Evolutionary conservation across 2,888 invertebrate genomes (phyloP).

Genomic region (Stenurella melanura): DNA sequence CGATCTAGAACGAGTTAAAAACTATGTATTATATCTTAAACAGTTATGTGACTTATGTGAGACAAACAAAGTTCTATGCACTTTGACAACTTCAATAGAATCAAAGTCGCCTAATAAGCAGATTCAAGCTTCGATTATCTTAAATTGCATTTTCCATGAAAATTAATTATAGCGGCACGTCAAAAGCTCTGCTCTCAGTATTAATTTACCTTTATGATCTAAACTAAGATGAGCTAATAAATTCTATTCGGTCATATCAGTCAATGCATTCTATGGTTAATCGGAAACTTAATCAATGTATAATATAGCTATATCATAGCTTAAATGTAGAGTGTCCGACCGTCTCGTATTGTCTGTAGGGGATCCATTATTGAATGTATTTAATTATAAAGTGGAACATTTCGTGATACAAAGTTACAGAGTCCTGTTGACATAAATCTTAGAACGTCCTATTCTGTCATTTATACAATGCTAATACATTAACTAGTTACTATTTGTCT

Average conservation of each 20-base stretch:
- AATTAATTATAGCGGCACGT: constrained; percentile 44
- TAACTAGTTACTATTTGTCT: no score
- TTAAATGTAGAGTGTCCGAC: not conserved
- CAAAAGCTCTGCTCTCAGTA: constrained; percentile 43
- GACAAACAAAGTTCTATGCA: constrained; percentile 16
- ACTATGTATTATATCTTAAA: no score
- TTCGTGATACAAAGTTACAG: constrained; percentile 3
- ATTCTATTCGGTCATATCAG: constrained; percentile 3
- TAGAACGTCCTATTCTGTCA: not conserved
- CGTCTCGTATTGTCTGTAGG: not conserved
- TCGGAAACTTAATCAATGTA: constrained; percentile 2
- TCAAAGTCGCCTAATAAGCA: constrained; percentile 50
- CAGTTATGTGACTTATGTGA: not conserved
- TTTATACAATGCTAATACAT: not conserved
- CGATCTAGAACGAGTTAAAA: no score
- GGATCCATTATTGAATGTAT: not conserved
- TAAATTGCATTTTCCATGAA: constrained; percentile 31
- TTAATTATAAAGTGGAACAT: not conserved
- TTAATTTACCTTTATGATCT: constrained; percentile 46
- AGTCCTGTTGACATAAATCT: not conserved
- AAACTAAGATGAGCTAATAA: constrained; percentile 24
- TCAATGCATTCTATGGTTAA: not conserved
- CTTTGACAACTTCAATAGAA: constrained; percentile 44
- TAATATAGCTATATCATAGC: not conserved
- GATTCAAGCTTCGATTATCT: constrained; percentile 38